Evolutionary conservation across 2,888 invertebrate genomes (phyloP).

Genomic region (Punctoribates punctum): DNA sequence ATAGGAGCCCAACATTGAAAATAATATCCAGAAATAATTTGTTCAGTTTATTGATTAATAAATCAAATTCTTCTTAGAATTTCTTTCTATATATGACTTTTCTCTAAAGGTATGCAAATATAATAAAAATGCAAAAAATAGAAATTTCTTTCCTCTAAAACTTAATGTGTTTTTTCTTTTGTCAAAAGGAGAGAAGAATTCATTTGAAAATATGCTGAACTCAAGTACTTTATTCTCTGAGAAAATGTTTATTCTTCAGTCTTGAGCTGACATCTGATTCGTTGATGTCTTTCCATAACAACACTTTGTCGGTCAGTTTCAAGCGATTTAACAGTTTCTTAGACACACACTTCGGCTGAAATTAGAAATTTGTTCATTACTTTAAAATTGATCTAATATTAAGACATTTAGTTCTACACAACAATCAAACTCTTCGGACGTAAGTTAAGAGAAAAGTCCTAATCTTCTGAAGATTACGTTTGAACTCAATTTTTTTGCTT

Average conservation of each 20-base stretch:
- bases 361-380: too few relatives aligned
- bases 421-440: too few relatives aligned
- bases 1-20: neutral
- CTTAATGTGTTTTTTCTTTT: neutral
- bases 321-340: neutral
- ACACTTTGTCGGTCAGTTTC: conserved; percentile 9
- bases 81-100: neutral
- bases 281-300: neutral
- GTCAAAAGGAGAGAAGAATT: neutral
- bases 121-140: neutral
- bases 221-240: neutral
- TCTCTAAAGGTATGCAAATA: conserved; percentile 17
- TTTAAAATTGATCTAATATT: too few relatives aligned
- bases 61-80: conserved; percentile 15
- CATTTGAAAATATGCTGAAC: conserved; percentile 9
- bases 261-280: neutral
- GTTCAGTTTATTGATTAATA: conserved; percentile 4
- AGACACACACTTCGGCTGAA: neutral
- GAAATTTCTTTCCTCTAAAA: neutral
- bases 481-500: neutral
- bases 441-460: neutral
- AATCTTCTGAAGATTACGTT: conserved; percentile 6
- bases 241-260: neutral
- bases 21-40: neutral
- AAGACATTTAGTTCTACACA: too few relatives aligned